Conservation (phyloP, 2,113 vertebrate genomes). For the Chlorodrepanis virens region DNA sequence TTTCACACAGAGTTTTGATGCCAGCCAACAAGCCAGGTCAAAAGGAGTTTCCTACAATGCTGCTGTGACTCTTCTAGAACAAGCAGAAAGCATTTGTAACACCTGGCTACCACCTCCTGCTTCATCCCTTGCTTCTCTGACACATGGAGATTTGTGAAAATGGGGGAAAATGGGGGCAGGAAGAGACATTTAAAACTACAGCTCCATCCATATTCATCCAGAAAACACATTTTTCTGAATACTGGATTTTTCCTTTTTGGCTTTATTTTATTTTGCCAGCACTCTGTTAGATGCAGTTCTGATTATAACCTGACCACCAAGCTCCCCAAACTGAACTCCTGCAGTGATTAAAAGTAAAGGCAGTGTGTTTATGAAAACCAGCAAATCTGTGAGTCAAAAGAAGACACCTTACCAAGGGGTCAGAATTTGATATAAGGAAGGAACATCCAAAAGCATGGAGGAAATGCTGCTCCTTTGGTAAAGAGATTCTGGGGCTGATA, state of each 20-base stretch:
- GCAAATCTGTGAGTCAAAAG: constrained; percentile 75
- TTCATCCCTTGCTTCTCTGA: not conserved
- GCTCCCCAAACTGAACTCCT: constrained; percentile 52
- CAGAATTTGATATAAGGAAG: constrained; percentile 71
- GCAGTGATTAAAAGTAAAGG: constrained; percentile 65
- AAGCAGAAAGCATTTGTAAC: not conserved
- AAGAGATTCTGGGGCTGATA: constrained; percentile 60
- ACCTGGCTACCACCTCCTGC: not conserved
- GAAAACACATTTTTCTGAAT: constrained; percentile 24
- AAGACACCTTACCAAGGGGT: constrained; percentile 70
- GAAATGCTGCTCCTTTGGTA: constrained; percentile 57
- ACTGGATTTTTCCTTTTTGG: not conserved
- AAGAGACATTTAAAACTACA: not conserved
- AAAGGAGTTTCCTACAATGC: not conserved
- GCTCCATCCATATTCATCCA: constrained; percentile 16
- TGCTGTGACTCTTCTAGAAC: not conserved
- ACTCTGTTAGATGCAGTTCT: constrained; percentile 41
- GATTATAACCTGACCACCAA: constrained; percentile 59
- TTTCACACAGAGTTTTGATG: not conserved
- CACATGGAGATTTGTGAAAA: constrained; percentile 11
- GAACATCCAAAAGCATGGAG: constrained; percentile 59
- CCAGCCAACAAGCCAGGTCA: not conserved
- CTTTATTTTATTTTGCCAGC: constrained; percentile 48
- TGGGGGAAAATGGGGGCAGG: not conserved
- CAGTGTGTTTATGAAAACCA: constrained; percentile 68